Percentiles rank a stretch among this genome's conserved stretches.
phyloP scores from a whole-genome alignment of 1,140 invertebrate species.

The Parapsyche elsis region DNA sequence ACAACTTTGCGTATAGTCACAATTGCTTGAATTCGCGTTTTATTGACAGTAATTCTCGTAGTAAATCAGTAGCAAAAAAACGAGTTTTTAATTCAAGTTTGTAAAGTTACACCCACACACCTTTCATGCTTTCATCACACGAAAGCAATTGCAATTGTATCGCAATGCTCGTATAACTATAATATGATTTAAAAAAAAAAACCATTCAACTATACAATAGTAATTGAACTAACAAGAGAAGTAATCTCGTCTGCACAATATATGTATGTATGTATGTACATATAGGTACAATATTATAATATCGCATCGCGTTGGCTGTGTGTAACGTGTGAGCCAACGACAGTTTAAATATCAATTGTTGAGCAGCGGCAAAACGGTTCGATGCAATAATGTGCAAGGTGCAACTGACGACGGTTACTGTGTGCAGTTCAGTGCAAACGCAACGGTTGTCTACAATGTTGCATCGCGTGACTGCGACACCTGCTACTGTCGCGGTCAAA shows the following conservation, averaged over 20 bases:
- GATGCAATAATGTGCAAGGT: slow-evolving; percentile 29
- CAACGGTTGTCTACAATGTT: slow-evolving; percentile 18
- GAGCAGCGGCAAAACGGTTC: not conserved
- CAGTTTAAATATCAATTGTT: slow-evolving; percentile 22
- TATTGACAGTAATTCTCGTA: slow-evolving; percentile 13
- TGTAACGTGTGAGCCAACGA: too few species aligned
- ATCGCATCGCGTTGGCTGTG: too few species aligned
- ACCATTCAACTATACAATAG: too few species aligned
- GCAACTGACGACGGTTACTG: slow-evolving; percentile 27
- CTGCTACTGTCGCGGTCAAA: not conserved
- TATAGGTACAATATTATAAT: too few species aligned
- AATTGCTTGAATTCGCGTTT: slow-evolving; percentile 1
- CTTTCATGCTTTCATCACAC: not conserved
- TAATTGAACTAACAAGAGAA: too few species aligned
- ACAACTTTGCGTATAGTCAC: not conserved
- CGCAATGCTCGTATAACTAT: not conserved
- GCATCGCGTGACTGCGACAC: slow-evolving; percentile 39
- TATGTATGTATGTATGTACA: too few species aligned
- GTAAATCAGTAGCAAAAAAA: slow-evolving; percentile 5
- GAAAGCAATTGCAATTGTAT: not conserved
- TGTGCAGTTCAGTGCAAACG: slow-evolving; percentile 5
- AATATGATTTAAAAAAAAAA: too few species aligned
- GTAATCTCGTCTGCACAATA: too few species aligned
- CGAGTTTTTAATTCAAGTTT: not conserved
- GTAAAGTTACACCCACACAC: not conserved